A percentile compares a stretch with the other conserved stretches of the same genome.
Evolutionary conservation across 2,888 invertebrate species (phyloP).

Genomic region (Rotaria sp.): DNA sequence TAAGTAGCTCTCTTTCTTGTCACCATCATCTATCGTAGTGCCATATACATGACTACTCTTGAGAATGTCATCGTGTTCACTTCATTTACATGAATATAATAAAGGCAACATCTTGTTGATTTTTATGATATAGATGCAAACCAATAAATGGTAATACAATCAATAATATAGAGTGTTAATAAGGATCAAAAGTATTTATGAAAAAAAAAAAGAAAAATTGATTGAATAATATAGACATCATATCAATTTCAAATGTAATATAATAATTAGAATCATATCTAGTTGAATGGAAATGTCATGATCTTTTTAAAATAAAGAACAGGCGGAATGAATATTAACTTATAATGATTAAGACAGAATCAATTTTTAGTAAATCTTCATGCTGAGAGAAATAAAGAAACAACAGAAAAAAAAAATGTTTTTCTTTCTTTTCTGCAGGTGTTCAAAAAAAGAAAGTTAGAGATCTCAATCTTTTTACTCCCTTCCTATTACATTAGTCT

Average conservation of each 20-base stretch:
- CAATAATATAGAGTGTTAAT: background rate
- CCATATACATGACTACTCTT: conserved; percentile 8
- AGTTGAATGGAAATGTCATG: background rate
- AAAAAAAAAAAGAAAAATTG: background rate
- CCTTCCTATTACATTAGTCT: background rate
- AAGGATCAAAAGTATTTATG: background rate
- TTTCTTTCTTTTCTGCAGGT: background rate
- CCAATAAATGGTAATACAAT: background rate
- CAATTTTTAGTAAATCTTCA: background rate
- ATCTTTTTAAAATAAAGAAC: background rate
- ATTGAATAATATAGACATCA: background rate
- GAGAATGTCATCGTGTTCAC: conserved; percentile 1
- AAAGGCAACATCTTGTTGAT: conserved; percentile 8
- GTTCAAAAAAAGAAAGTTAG: background rate
- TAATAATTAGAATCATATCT: background rate
- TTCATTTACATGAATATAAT: conserved; percentile 5
- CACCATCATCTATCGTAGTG: background rate
- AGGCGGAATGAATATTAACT: background rate
- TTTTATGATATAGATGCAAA: background rate
- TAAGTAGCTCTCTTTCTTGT: background rate
- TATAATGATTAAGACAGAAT: background rate
- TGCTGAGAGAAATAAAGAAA: background rate
- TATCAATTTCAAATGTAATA: background rate
- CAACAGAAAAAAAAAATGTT: too few relatives aligned
- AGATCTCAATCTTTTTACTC: background rate